Evolutionary conservation across 2,888 invertebrate genomes (phyloP), one percentile per base, ranked within the genome.

Genomic region (Hydropsyche betteni): DNA sequence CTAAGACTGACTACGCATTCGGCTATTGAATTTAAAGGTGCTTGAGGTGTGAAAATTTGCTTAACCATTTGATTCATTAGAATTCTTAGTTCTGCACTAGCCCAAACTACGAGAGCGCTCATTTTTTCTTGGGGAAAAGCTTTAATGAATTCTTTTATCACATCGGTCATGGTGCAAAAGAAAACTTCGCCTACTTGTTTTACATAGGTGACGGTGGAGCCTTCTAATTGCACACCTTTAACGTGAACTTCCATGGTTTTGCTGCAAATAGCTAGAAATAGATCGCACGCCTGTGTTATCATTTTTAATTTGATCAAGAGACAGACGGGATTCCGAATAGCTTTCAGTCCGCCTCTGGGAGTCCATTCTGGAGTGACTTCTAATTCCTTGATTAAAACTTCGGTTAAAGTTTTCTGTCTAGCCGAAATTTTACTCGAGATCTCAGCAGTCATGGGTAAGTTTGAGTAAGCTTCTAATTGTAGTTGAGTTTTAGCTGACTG

Each of bases 291-390:
- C 88, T 94, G 89, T 82, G 87, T 88, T 33, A 87, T 87, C 88
- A 88, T 87, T 80, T 87, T 87, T 80, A 97, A 88, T 81, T 92
- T 90, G 82, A 95, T 94, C 69, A 98, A 89, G 80, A 98, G 90
- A 79, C 92, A 89, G 0, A 98, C 94, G 0, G 96, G 94, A 78
- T 94, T 90, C 72, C 96, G 87, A 0, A 94, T 92, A 0, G 97
- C 94, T 80, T 96, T 90, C 75, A 98, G 85, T 0, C 97, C 96
- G 0, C 97, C 96, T 82, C 97, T 92, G 6, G 97, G 88, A 72
- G 96, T 96, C 85, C 96, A 94, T 82, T 96, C 96, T 51, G 96
- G 95, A 73, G 93, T 93, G 34, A 94, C 93, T 84, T 96, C 94
- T 38, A 98, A 86, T 84, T 98, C 98, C 81, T 93, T 93, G 80